Conservation (phyloP, 2,888 invertebrate genomes). For the Timandra comae region DNA sequence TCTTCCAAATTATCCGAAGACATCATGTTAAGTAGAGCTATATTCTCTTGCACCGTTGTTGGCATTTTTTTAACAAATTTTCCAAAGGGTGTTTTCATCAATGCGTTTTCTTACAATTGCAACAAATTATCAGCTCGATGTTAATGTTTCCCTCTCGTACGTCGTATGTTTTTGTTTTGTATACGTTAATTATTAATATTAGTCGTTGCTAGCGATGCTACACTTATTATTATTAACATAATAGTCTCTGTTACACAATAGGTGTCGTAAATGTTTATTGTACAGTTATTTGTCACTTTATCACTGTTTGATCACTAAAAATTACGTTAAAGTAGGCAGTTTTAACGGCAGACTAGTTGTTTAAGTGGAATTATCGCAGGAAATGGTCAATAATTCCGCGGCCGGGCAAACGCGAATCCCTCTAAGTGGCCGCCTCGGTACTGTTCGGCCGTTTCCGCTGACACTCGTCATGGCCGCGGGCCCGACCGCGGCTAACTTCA, state of each 20-base stretch:
- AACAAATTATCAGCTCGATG: conserved; percentile 21
- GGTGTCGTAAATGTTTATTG: conserved; percentile 28
- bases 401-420: conserved; percentile 53
- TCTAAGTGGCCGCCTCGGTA: conserved; percentile 52
- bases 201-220: conserved; percentile 39
- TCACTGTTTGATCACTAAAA: conserved; percentile 42
- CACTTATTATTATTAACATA: conserved; percentile 38
- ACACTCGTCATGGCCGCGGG: conserved; percentile 28
- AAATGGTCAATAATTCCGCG: conserved; percentile 64
- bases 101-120: conserved; percentile 18
- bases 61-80: conserved; percentile 49
- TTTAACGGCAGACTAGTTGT: conserved; percentile 38
- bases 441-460: conserved; percentile 58
- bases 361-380: conserved; percentile 47
- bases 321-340: conserved; percentile 37
- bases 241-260: conserved; percentile 36
- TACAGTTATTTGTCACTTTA: conserved; percentile 40
- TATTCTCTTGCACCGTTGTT: conserved; percentile 62
- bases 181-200: conserved; percentile 42
- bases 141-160: conserved; percentile 13
- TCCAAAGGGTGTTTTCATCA: conserved; percentile 30
- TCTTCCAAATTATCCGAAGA: conserved; percentile 91
- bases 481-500: conserved; percentile 39
- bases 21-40: conserved; percentile 80
- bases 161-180: conserved; percentile 24